A percentile compares a stretch with the other conserved stretches of the same genome.
Evolutionary conservation across 2,888 invertebrate species (phyloP).

Genomic region (Luperina testacea): DNA sequence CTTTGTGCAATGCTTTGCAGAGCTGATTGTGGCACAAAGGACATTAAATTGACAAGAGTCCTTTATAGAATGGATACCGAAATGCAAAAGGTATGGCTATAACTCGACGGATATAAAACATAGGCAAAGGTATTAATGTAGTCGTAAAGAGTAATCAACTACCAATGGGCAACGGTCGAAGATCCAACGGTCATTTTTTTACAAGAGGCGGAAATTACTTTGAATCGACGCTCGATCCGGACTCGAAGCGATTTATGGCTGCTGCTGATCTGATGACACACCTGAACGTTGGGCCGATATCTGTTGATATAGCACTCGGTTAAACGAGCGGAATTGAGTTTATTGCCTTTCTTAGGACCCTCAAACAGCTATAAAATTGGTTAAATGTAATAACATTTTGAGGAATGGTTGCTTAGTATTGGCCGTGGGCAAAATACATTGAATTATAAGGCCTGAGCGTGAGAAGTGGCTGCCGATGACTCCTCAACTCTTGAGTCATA

Average conservation of each 20-base stretch:
- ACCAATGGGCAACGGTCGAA: constrained; percentile 69
- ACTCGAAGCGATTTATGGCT: constrained; percentile 67
- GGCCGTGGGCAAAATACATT: neutral
- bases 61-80: constrained; percentile 20
- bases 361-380: constrained; percentile 28
- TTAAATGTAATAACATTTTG: neutral
- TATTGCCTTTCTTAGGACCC: constrained; percentile 31
- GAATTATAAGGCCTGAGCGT: constrained; percentile 4
- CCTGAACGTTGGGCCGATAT: constrained; percentile 24
- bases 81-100: constrained; percentile 37
- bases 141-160: constrained; percentile 56
- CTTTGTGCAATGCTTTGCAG: constrained; percentile 52
- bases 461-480: constrained; percentile 17
- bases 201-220: constrained; percentile 79
- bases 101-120: constrained; percentile 33
- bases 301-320: constrained; percentile 23
- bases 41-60: constrained; percentile 55
- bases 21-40: constrained; percentile 51
- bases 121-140: constrained; percentile 31
- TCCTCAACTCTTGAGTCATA: constrained; percentile 4
- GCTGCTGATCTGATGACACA: constrained; percentile 57
- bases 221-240: constrained; percentile 76
- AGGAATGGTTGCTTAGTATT: neutral
- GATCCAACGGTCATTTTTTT: constrained; percentile 78
- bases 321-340: constrained; percentile 5